A percentile compares a stretch with the other conserved stretches of the same genome.
Evolutionary conservation across 2,113 vertebrate species (phyloP).

Genomic region (Siphamia tubifer): DNA sequence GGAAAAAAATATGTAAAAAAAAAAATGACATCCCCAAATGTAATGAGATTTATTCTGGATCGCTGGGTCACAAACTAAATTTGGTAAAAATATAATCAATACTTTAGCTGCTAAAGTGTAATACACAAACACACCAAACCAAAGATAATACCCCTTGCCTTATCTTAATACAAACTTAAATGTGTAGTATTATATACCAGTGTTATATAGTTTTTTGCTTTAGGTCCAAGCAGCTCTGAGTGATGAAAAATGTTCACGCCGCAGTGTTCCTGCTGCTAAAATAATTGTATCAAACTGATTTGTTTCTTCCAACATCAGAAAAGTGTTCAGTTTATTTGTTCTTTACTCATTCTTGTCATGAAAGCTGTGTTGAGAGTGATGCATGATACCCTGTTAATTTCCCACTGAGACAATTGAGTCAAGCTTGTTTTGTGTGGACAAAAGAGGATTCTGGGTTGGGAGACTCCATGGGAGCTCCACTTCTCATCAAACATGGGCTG

Average conservation of each 20-base stretch:
- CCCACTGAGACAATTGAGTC: slow-evolving; percentile 43
- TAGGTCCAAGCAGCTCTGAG: not conserved
- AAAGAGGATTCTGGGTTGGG: slow-evolving; percentile 23
- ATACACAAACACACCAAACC: too few species aligned
- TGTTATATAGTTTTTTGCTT: too few species aligned
- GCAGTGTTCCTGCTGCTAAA: slow-evolving; percentile 28
- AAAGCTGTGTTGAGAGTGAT: slow-evolving; percentile 29
- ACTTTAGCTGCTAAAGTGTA: too few species aligned
- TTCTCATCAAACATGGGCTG: not conserved
- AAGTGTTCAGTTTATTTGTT: slow-evolving; percentile 22
- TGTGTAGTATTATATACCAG: too few species aligned
- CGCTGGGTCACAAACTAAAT: too few species aligned
- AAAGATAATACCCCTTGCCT: too few species aligned
- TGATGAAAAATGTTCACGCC: not conserved
- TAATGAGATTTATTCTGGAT: too few species aligned
- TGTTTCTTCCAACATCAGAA: slow-evolving; percentile 21
- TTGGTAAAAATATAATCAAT: too few species aligned
- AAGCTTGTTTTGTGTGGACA: slow-evolving; percentile 26
- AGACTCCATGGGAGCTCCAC: slow-evolving; percentile 11
- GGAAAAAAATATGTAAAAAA: too few species aligned
- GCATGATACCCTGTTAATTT: slow-evolving; percentile 34
- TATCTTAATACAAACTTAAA: too few species aligned
- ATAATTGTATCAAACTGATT: slow-evolving; percentile 35
- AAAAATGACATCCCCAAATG: too few species aligned
- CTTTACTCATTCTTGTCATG: slow-evolving; percentile 12